Conservation (phyloP, 2,113 vertebrate species). For the Furnarius figulus region DNA sequence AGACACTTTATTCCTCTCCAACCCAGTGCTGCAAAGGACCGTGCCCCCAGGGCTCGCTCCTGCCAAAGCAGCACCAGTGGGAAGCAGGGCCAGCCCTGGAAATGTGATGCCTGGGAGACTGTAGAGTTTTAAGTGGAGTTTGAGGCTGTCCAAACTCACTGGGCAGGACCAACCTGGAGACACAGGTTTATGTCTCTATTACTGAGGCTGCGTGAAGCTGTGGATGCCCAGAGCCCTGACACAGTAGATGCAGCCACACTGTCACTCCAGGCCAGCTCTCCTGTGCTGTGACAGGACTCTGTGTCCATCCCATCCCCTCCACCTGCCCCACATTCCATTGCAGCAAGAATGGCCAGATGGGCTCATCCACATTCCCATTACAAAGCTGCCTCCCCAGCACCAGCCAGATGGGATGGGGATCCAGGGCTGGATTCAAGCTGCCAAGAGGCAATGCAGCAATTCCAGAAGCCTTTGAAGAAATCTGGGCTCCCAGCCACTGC, state of each 20-base stretch:
- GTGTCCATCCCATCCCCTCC: not conserved
- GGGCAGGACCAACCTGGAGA: not conserved
- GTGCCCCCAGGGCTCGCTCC: not conserved
- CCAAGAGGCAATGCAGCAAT: not conserved
- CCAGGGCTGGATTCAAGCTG: not conserved
- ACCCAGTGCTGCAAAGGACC: fast-evolving
- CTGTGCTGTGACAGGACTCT: not conserved
- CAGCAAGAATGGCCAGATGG: not conserved
- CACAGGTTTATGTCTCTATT: not conserved
- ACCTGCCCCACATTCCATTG: not conserved
- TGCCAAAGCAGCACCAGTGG: not conserved
- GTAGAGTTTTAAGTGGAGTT: not conserved
- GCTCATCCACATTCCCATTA: fast-evolving
- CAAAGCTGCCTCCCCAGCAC: not conserved
- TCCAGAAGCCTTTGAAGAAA: constrained; percentile 2
- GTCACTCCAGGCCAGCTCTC: fast-evolving
- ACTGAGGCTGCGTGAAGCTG: not conserved
- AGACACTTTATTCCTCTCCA: not conserved
- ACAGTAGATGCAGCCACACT: not conserved
- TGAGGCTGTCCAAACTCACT: not conserved
- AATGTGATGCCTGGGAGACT: not conserved
- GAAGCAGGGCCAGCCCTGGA: not conserved
- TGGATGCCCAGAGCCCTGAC: not conserved
- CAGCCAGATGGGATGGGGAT: not conserved
- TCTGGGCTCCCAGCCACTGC: not conserved